Conservation (phyloP, 2,113 vertebrate genomes). For the Aphelocoma coerulescens region DNA sequence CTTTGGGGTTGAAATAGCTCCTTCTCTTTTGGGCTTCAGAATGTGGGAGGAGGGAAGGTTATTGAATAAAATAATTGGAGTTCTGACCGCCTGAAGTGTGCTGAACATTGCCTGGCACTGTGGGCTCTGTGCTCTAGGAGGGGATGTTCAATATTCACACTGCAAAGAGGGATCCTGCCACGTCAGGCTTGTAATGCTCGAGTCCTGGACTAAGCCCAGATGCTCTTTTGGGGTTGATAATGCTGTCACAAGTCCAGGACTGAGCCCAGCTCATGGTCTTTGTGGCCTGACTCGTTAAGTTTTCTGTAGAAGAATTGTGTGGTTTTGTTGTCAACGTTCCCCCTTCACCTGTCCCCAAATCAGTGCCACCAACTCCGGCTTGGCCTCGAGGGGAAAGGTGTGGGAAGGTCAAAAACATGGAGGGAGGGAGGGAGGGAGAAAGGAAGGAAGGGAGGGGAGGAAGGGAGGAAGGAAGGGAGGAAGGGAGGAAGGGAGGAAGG, state of each 20-base stretch:
- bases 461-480: background rate
- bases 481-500: background rate
- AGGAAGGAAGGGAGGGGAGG: background rate
- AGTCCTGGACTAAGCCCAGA: background rate
- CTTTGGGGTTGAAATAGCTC: background rate
- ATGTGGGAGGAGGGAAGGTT: background rate
- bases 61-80: background rate
- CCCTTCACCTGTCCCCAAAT: background rate
- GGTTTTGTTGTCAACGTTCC: rapidly evolving
- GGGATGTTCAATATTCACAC: background rate
- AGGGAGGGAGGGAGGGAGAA: background rate
- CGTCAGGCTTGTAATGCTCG: background rate
- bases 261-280: background rate
- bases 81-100: background rate
- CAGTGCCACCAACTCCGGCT: background rate
- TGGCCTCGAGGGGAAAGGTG: background rate
- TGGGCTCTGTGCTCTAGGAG: background rate
- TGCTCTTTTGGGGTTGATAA: background rate
- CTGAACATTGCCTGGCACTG: background rate
- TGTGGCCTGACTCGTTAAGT: no score
- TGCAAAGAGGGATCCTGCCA: background rate
- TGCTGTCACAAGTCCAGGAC: background rate
- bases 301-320: background rate
- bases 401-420: background rate
- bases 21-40: background rate